A percentile compares a stretch with the other conserved stretches of the same genome.
phyloP scores from a whole-genome alignment of 1,140 invertebrate genomes.

The Cephus cinctus region DNA sequence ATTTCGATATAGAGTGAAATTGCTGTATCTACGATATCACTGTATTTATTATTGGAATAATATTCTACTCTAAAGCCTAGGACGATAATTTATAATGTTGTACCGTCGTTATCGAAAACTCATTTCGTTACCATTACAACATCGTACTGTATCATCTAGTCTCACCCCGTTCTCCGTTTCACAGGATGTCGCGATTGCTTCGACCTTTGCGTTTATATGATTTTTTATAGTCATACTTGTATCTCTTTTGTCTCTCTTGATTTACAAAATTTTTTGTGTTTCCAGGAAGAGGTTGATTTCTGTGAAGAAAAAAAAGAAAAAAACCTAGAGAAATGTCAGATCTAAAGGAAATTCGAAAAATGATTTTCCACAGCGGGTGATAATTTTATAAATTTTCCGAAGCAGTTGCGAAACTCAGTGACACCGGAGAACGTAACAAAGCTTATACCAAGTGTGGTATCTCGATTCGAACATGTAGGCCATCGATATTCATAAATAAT shows the following conservation, averaged over 20 bases:
- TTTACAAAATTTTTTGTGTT: too few species aligned
- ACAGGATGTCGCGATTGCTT: neutral
- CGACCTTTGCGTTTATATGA: neutral
- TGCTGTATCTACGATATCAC: constrained; percentile 37
- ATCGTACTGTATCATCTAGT: neutral
- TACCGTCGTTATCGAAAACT: constrained; percentile 36
- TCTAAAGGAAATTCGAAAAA: too few species aligned
- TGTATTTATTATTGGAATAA: constrained; percentile 47
- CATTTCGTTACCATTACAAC: constrained; percentile 19
- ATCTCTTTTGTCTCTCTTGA: too few species aligned
- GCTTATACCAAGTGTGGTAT: constrained; percentile 15
- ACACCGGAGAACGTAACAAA: too few species aligned
- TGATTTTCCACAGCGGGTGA: too few species aligned
- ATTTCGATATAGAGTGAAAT: constrained; percentile 33
- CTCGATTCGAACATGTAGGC: constrained; percentile 11
- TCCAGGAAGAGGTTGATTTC: too few species aligned
- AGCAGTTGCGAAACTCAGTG: too few species aligned
- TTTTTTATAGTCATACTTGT: too few species aligned
- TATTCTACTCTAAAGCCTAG: constrained; percentile 40
- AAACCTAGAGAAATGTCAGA: too few species aligned
- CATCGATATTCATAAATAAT: too few species aligned
- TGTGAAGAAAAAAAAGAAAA: too few species aligned
- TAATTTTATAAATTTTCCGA: too few species aligned
- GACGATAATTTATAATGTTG: constrained; percentile 45
- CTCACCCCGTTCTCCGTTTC: neutral